A percentile compares a stretch with the other conserved stretches of the same genome.
These are phyloP conservation scores for Phoenoteleia sp. DNA, from an alignment of 2,888 invertebrate genomes.

Conservation along the genomic window DNA sequence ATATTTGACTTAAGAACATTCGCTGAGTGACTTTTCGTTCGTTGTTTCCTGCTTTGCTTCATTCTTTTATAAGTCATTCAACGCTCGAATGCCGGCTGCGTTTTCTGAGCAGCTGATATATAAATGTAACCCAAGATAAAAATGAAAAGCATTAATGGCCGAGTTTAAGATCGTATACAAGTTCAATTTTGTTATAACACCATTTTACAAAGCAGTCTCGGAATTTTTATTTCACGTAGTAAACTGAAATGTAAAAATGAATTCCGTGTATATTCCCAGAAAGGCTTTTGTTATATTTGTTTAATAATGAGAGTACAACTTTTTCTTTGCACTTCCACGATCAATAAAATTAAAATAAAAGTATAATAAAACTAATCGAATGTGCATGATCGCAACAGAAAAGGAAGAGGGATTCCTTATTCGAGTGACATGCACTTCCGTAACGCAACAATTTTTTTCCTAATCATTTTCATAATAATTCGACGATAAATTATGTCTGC, in stretches of 20 bases:
- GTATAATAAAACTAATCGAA: conserved; percentile 14
- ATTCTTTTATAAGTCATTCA: conserved; percentile 46
- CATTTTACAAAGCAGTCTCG: conserved; percentile 21
- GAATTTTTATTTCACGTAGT: conserved; percentile 30
- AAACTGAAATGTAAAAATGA: conserved; percentile 14
- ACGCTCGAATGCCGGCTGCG: conserved; percentile 38
- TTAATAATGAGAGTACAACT: conserved; percentile 8
- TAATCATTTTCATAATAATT: conserved; percentile 47
- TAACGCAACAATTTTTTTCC: conserved; percentile 23
- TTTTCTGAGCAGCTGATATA: conserved; percentile 32
- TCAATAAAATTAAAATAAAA: background rate
- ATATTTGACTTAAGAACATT: conserved; percentile 42
- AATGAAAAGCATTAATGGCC: conserved; percentile 44
- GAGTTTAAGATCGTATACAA: conserved; percentile 53
- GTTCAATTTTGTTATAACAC: conserved; percentile 42
- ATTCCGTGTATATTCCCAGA: too few relatives aligned
- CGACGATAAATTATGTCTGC: conserved; percentile 13
- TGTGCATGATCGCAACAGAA: conserved; percentile 29
- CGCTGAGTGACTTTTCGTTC: conserved; percentile 31
- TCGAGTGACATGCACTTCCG: conserved; percentile 9
- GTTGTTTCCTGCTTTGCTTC: conserved; percentile 29
- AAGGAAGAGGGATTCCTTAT: conserved; percentile 4
- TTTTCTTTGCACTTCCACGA: background rate
- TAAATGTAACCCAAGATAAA: conserved; percentile 49
- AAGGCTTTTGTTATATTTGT: background rate